Evolutionary conservation across 2,888 invertebrate species (phyloP).

Genomic region (Micoletzkya japonica): DNA sequence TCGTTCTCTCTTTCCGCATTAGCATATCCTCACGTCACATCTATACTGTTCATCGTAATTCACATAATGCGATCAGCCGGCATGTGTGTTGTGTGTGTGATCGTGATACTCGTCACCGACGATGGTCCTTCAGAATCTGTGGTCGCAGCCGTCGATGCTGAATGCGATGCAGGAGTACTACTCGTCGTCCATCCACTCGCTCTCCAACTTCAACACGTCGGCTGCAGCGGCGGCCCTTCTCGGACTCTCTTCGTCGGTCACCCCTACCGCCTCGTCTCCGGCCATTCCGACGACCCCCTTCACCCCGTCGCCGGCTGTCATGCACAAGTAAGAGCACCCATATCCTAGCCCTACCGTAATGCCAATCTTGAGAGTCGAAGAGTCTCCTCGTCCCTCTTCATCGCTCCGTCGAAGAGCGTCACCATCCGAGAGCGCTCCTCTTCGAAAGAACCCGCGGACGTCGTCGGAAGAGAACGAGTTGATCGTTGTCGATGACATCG

Average conservation of each 20-base stretch:
- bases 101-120: not conserved
- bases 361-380: slow-evolving; percentile 29
- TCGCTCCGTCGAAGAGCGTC: slow-evolving; percentile 42
- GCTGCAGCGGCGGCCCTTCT: slow-evolving; percentile 51
- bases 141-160: slow-evolving; percentile 56
- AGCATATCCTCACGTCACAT: not conserved
- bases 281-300: slow-evolving; percentile 18
- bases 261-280: slow-evolving; percentile 14
- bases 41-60: too few species aligned
- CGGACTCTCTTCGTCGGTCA: slow-evolving; percentile 37
- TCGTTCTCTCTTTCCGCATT: not conserved
- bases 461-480: slow-evolving; percentile 28
- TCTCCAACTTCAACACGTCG: slow-evolving; percentile 39
- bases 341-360: too few species aligned
- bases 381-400: slow-evolving; percentile 44
- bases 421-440: slow-evolving; percentile 42
- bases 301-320: slow-evolving; percentile 18
- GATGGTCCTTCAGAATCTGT: slow-evolving; percentile 37
- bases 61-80: not conserved
- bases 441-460: slow-evolving; percentile 37
- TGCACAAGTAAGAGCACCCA: slow-evolving; percentile 6
- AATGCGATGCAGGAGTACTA: slow-evolving; percentile 62
- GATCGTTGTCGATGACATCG: slow-evolving; percentile 57
- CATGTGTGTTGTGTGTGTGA: not conserved
- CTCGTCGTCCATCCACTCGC: slow-evolving; percentile 36